Percentiles rank a stretch among this genome's conserved stretches.
These are phyloP conservation scores for Muraenolepis orangiensis DNA, from an alignment of 2,797 vertebrate genomes.

Conservation along the genomic window DNA sequence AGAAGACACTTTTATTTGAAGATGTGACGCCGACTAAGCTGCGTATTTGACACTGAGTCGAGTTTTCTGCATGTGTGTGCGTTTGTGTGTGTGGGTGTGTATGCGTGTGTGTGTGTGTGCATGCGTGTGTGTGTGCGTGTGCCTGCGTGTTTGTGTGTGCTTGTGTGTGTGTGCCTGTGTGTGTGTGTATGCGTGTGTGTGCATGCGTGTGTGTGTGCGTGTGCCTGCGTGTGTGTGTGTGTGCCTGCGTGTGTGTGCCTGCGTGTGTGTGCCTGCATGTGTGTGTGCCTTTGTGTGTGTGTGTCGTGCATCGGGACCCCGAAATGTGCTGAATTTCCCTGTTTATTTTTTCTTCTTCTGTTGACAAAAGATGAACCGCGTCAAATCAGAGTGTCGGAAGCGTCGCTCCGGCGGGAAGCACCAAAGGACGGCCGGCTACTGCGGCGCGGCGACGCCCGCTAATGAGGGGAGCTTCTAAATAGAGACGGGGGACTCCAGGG, in stretches of 20 bases:
- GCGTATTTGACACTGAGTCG: background rate
- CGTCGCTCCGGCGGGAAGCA: background rate
- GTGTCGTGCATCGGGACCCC: background rate
- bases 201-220: too few species aligned
- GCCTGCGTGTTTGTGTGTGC: background rate
- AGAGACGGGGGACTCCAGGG: background rate
- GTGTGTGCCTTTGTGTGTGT: too few species aligned
- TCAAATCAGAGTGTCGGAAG: background rate
- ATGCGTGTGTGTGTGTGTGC: too few species aligned
- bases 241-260: background rate
- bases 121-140: too few species aligned
- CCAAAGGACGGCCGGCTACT: background rate
- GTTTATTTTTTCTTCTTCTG: background rate
- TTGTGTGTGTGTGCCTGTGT: too few species aligned
- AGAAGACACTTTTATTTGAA: background rate
- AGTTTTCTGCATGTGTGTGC: background rate
- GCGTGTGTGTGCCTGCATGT: too few species aligned
- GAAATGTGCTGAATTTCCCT: background rate
- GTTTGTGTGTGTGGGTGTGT: background rate
- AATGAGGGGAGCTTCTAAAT: background rate
- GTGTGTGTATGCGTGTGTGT: too few species aligned
- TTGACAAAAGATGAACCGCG: conserved; percentile 2
- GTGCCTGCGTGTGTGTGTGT: too few species aligned
- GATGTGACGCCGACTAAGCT: background rate
- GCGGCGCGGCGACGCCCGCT: background rate